Evolutionary conservation across 1,140 invertebrate species (phyloP), one percentile per base, ranked within the genome.

Genomic region (Philopotamus ludificatus): DNA sequence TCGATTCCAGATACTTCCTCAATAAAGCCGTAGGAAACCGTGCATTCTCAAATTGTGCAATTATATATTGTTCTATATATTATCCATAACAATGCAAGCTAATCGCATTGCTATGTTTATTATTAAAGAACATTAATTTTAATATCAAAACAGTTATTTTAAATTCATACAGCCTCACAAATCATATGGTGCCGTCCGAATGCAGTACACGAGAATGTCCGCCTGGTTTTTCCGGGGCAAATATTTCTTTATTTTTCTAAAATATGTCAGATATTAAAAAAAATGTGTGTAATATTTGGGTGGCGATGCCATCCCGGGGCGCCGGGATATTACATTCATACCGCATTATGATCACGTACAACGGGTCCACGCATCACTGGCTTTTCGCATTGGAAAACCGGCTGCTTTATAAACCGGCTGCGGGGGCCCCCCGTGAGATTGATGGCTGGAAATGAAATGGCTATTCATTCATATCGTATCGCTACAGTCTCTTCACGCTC

Each of bases 301-400:
- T 4, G 21, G n/a, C n/a, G n/a, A n/a, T n/a, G n/a, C n/a, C n/a
- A n/a, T 21, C 47, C 7, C 47, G n/a, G 26, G 16, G 28, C 41
- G 12, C 20, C 51, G 34, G 68, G 61, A 66, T 70, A 70, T 70
- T 64, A 64, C 64, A 70, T 70, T 70, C 68, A 66, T 70, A 70
- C 49, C 64, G 64, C 65, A 70, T 70, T 70, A 70, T 70, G 64
- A 70, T 70, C 68, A 70, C 68, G 68, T 70, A 70, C 53, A 66
- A 60, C 60, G 61, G 68, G 64, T 41, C 57, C 68, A 70, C 68
- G 68, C 68, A 66, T 70, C 68, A 61, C 68, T 66, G 68, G 61
- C 67, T 65, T 47, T 65, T 50, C 63, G 63, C 67, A 68, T 68
- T 68, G 63, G 67, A 68, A 68, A 68, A 64, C 66, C 64, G 55